Evolutionary conservation across 1,140 invertebrate species (phyloP), one percentile per base, ranked within the genome.

Genomic region (Ceratoteleas bidentatus): DNA sequence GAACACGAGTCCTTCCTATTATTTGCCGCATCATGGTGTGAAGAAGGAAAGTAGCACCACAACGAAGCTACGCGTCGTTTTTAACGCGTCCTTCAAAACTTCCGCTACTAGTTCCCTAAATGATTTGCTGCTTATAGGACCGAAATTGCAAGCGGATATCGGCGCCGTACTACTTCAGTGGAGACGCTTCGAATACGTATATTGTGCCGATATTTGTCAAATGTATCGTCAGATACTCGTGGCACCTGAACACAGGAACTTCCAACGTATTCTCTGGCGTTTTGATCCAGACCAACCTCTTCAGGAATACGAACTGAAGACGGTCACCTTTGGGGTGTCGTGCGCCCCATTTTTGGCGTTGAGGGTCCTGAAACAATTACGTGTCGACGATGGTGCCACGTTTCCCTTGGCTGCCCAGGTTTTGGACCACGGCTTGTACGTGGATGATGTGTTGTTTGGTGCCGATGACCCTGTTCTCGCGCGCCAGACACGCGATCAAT

Each of bases 241-340:
- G 10, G 32, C 3, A 0, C 11, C 58, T n/a, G 3, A 6, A 47
- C 40, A 47, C 14, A 40, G 58, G 2, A 43, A 61, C 9, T 49
- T 33, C 13, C 58, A 61, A 24, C 40, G 43, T 11, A 61, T 61
- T 13, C 16, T 61, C 0, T 61, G 58, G 40, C 43, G 58, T 6
- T 9, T 38, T n/a, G 8, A 16, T 43, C 2, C n/a, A 13, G 34
- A 57, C n/a, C 3, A 11, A 11, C 36, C 38, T n/a, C 0, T 57
- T 2, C 4, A 3, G 0, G 56, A 58, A 45, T 58, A 43, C 16
- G 5, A 7, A 9, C 38, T 43, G 0, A 43, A 16, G 8, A n/a
- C n/a, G n/a, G n/a, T n/a, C n/a, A n/a, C n/a, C n/a, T n/a, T n/a
- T n/a, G n/a, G n/a, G n/a, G n/a, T n/a, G n/a, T n/a, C n/a, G n/a